A percentile compares a stretch with the other conserved stretches of the same genome.
Conservation (phyloP, 2,113 vertebrate species). For the Tragelaphus buxtoni region DNA sequence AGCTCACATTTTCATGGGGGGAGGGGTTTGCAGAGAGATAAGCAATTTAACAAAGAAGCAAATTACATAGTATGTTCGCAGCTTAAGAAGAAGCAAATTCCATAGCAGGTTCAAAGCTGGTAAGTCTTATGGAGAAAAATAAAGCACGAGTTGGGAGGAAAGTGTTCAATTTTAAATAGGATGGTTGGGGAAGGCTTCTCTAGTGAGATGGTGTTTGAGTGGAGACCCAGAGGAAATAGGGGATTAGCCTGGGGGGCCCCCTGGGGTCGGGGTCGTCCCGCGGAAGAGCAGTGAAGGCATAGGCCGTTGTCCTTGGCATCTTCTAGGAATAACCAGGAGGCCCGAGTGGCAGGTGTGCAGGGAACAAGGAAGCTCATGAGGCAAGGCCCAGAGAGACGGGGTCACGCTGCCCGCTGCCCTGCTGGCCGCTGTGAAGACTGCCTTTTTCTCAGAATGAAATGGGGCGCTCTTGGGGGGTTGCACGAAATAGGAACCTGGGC, state of each 20-base stretch:
- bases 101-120: neutral
- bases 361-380: neutral
- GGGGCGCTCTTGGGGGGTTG: neutral
- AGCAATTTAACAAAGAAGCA: neutral
- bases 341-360: neutral
- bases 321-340: neutral
- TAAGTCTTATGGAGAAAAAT: neutral
- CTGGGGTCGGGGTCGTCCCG: neutral
- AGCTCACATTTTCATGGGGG: neutral
- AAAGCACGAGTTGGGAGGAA: neutral
- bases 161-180: neutral
- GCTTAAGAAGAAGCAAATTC: neutral
- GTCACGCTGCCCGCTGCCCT: fast-evolving
- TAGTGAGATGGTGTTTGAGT: neutral
- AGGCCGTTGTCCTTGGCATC: fast-evolving
- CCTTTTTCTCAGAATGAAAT: neutral
- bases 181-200: neutral
- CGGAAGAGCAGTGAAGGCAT: neutral
- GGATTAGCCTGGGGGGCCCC: neutral
- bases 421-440: neutral
- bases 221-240: neutral
- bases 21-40: neutral
- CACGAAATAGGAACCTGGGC: neutral
- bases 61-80: neutral
- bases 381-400: neutral